These are phyloP conservation scores for Pelagia noctiluca DNA, from an alignment of 30 jellyfish, hydroid and myxozoan species.

Conservation along the genomic window DNA sequence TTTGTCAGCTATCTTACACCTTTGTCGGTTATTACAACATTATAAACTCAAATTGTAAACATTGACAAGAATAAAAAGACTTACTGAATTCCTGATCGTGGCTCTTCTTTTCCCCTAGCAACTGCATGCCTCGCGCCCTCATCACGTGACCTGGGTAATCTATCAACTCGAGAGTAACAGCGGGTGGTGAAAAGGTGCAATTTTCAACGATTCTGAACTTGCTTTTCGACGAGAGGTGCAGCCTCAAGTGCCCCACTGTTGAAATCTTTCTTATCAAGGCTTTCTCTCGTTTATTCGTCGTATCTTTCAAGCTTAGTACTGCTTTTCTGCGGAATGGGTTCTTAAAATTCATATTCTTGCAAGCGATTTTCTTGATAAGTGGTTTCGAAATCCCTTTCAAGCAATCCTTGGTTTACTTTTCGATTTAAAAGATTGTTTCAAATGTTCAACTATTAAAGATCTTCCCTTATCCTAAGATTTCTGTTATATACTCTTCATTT, in stretches of 20 bases:
- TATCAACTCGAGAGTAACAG: constrained; percentile 49
- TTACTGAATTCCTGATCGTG: constrained; percentile 56
- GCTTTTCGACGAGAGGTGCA: constrained; percentile 56
- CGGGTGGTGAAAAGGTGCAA: constrained; percentile 20
- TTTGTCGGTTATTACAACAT: no score
- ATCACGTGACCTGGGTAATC: constrained; percentile 75
- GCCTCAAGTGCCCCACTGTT: constrained; percentile 44
- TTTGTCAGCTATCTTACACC: no score
- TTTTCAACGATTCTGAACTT: constrained; percentile 61
- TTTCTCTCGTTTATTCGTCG: constrained; percentile 49
- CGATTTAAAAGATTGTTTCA: no score
- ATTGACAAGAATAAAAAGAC: neutral
- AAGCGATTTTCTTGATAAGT: no score
- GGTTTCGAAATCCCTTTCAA: no score
- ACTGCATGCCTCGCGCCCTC: constrained; percentile 64
- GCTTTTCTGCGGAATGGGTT: constrained; percentile 24
- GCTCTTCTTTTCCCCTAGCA: constrained; percentile 58
- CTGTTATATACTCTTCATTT: no score
- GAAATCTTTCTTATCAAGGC: constrained; percentile 62
- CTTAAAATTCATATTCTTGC: no score
- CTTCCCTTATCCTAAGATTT: no score
- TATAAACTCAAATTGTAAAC: neutral
- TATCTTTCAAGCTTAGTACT: constrained; percentile 44
- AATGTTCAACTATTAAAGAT: no score
- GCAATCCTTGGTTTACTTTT: no score